A percentile compares a stretch with the other conserved stretches of the same genome.
These are phyloP conservation scores for Chironomus tepperi DNA, from an alignment of 1,140 invertebrate species.

Conservation along the genomic window DNA sequence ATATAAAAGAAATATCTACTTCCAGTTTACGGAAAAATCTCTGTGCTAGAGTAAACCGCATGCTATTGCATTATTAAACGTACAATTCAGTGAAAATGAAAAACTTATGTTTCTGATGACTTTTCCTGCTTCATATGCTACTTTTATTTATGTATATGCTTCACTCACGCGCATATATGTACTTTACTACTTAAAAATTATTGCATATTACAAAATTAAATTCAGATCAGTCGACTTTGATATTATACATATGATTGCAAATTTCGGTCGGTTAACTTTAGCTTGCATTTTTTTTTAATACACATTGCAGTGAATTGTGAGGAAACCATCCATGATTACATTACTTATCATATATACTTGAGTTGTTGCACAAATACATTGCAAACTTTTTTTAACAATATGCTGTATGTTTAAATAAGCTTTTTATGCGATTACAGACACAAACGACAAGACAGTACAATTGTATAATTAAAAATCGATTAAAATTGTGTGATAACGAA, in stretches of 20 bases:
- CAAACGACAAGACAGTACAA: neutral
- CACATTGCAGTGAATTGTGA: neutral
- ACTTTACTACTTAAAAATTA: neutral
- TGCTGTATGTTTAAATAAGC: too few relatives aligned
- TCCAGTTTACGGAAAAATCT: constrained; percentile 9
- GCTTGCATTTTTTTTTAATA: too few relatives aligned
- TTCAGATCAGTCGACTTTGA: neutral
- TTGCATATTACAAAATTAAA: neutral
- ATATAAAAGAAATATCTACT: neutral
- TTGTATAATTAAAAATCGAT: constrained; percentile 24
- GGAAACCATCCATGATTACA: neutral
- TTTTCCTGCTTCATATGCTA: neutral
- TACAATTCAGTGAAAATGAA: neutral
- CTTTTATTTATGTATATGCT: neutral
- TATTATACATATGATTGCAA: neutral
- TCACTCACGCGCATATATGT: constrained; percentile 1
- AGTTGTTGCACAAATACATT: neutral
- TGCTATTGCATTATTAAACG: constrained; percentile 8
- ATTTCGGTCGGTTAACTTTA: neutral
- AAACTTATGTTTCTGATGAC: constrained; percentile 10
- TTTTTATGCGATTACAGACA: neutral
- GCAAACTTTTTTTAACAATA: too few relatives aligned
- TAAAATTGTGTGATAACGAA: constrained; percentile 18
- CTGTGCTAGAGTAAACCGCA: neutral
- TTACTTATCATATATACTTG: neutral